These are phyloP conservation scores for Morone saxatilis DNA, from an alignment of 2,113 vertebrate genomes.

Conservation along the genomic window DNA sequence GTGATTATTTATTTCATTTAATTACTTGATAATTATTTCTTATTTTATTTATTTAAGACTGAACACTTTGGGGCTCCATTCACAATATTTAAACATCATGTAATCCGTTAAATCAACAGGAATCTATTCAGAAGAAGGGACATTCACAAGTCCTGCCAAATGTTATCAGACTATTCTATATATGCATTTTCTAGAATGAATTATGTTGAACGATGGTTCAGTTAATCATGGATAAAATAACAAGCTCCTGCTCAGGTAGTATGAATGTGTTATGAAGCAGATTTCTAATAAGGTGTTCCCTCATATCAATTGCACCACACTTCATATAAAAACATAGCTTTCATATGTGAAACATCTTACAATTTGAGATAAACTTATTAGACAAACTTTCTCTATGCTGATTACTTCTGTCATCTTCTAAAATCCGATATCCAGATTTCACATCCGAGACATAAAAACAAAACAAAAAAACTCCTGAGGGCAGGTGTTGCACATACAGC, in stretches of 20 bases:
- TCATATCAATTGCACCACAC: conserved; percentile 40
- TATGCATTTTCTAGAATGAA: background rate
- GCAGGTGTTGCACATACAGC: conserved; percentile 70
- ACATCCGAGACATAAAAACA: conserved; percentile 46
- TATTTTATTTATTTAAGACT: background rate
- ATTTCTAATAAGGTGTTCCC: conserved; percentile 39
- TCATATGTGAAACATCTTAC: conserved; percentile 39
- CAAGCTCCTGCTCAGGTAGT: conserved; percentile 57
- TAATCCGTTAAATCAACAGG: conserved; percentile 4
- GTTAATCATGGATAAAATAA: background rate
- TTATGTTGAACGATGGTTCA: background rate
- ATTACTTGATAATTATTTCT: background rate
- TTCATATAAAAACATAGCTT: conserved; percentile 52
- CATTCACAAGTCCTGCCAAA: conserved; percentile 5
- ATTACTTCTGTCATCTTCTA: conserved; percentile 29
- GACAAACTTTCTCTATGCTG: conserved; percentile 17
- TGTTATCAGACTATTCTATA: background rate
- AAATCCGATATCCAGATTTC: conserved; percentile 42
- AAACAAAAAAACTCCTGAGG: conserved; percentile 75
- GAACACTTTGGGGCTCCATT: background rate
- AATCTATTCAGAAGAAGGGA: background rate
- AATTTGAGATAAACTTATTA: conserved; percentile 36
- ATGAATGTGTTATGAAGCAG: conserved; percentile 64
- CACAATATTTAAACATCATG: background rate
- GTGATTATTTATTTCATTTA: background rate